Percentiles rank a stretch among this genome's conserved stretches.
Evolutionary conservation across 2,888 invertebrate genomes (phyloP).

Genomic region (Drosophila ochracea): DNA sequence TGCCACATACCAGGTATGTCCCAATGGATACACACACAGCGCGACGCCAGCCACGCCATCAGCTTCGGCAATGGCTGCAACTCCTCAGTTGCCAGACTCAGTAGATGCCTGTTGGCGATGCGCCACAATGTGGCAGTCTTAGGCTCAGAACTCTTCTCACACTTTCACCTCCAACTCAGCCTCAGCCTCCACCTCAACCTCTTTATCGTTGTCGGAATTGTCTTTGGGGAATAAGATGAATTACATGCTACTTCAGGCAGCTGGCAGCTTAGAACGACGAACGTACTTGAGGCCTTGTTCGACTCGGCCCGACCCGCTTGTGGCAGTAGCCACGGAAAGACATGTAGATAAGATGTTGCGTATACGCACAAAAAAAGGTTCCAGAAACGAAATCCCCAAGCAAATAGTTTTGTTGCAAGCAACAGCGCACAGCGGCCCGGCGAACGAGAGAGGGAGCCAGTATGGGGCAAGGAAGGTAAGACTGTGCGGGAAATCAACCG

Average conservation of each 20-base stretch:
- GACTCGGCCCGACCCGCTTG: constrained; percentile 3
- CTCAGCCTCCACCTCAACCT: constrained; percentile 1
- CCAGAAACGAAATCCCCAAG: constrained; percentile 78
- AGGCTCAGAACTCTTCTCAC: not conserved
- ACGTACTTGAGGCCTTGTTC: constrained; percentile 24
- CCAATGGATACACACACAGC: constrained; percentile 75
- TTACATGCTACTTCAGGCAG: constrained; percentile 79
- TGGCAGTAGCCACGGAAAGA: constrained; percentile 42
- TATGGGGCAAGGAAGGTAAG: not conserved
- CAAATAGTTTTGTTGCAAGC: constrained; percentile 72
- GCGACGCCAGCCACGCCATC: constrained; percentile 74
- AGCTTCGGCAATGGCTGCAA: constrained; percentile 6
- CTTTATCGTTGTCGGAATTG: constrained; percentile 52
- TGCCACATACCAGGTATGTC: constrained; percentile 80
- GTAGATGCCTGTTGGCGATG: constrained; percentile 9
- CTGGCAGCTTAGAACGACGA: constrained; percentile 54
- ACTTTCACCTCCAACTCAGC: not conserved
- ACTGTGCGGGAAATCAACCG: constrained; percentile 73
- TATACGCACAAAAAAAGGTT: constrained; percentile 72
- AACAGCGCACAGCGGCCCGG: constrained; percentile 3
- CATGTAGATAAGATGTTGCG: constrained; percentile 69
- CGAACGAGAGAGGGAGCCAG: not conserved
- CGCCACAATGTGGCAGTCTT: constrained; percentile 5
- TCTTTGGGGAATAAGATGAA: constrained; percentile 82
- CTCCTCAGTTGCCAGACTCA: not conserved